A percentile compares a stretch with the other conserved stretches of the same genome.
phyloP scores from a whole-genome alignment of 2,888 invertebrate species.

The Priocnemis perturbator region DNA sequence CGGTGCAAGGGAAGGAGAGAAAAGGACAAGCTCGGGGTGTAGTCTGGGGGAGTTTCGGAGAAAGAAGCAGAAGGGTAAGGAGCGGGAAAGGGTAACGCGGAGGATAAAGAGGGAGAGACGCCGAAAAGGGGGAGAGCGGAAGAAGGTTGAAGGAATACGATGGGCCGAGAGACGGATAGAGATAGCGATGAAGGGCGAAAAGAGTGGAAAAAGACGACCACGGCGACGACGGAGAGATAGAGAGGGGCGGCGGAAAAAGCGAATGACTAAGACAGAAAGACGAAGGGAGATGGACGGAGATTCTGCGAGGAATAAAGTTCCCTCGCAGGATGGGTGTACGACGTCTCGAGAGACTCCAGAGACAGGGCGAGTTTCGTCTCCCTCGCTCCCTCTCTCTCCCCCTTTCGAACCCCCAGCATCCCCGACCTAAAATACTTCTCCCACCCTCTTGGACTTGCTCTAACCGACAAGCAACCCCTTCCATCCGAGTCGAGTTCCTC shows the following conservation, averaged over 20 bases:
- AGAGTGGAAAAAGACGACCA: no score
- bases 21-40: background rate
- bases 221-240: no score
- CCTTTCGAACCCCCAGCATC: background rate
- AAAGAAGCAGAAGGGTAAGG: slow-evolving; percentile 11
- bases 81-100: no score
- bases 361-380: slow-evolving; percentile 47
- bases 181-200: background rate
- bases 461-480: slow-evolving; percentile 18
- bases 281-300: slow-evolving; percentile 23
- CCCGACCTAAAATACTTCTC: background rate
- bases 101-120: no score
- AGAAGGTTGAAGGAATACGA: slow-evolving; percentile 2
- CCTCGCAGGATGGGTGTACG: slow-evolving; percentile 46
- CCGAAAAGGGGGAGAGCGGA: slow-evolving; percentile 20
- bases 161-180: background rate
- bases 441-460: slow-evolving; percentile 15
- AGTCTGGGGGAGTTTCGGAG: background rate
- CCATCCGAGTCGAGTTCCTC: slow-evolving; percentile 34
- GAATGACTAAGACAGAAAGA: slow-evolving; percentile 13
- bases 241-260: slow-evolving; percentile 14
- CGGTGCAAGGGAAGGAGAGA: slow-evolving; percentile 10
- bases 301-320: slow-evolving; percentile 52
- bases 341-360: slow-evolving; percentile 50
- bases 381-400: slow-evolving; percentile 13